These are phyloP conservation scores for Crenuchus spilurus DNA, from an alignment of 2,797 vertebrate species.

Conservation along the genomic window DNA sequence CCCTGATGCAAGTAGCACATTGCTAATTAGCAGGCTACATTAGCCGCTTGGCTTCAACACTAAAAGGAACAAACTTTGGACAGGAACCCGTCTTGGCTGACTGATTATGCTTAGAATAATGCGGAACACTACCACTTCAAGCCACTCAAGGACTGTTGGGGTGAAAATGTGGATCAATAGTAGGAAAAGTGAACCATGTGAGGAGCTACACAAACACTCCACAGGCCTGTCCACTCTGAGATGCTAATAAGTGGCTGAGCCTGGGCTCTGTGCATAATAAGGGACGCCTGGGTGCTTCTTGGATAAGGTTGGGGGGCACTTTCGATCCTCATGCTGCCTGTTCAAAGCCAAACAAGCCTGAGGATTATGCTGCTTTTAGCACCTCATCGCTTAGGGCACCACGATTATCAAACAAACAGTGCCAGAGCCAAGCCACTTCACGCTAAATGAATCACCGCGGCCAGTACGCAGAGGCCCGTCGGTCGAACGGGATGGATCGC, in stretches of 20 bases:
- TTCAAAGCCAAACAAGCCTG: constrained; percentile 74
- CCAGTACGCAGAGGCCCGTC: constrained; percentile 44
- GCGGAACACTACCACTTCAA: no score
- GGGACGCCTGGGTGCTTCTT: constrained; percentile 69
- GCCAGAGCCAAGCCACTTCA: constrained; percentile 41
- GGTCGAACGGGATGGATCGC: constrained; percentile 45
- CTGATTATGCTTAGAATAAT: no score
- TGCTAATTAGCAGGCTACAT: no score
- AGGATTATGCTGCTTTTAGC: constrained; percentile 76
- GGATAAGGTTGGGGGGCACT: constrained; percentile 73
- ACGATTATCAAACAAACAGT: constrained; percentile 59
- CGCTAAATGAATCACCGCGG: constrained; percentile 50
- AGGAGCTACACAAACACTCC: constrained; percentile 62
- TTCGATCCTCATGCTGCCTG: constrained; percentile 68
- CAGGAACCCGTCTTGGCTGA: no score
- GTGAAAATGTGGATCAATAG: constrained; percentile 66
- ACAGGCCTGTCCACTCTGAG: constrained; percentile 65
- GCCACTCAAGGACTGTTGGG: constrained; percentile 56
- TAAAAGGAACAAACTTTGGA: no score
- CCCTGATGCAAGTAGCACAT: no score
- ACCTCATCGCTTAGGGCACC: constrained; percentile 62
- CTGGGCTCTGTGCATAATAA: constrained; percentile 74
- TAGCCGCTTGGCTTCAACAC: no score
- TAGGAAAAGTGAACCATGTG: constrained; percentile 63
- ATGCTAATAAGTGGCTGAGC: constrained; percentile 68